These are phyloP conservation scores for Atrina japonica DNA, from an alignment of 2,888 invertebrate genomes.

Conservation along the genomic window DNA sequence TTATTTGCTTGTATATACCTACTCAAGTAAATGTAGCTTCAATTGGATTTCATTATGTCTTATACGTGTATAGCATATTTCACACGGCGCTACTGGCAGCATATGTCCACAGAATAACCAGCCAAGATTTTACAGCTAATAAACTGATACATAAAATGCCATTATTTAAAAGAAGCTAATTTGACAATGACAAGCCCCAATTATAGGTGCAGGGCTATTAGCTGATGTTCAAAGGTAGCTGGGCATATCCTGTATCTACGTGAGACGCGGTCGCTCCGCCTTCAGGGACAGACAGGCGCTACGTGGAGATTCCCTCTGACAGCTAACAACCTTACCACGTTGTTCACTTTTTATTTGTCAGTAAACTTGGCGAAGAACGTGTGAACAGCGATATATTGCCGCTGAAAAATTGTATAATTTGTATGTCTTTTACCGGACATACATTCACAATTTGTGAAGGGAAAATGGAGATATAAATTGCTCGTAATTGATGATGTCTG, in stretches of 20 bases:
- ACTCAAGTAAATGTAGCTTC: slow-evolving; percentile 39
- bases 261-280: slow-evolving; percentile 38
- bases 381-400: slow-evolving; percentile 10
- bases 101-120: slow-evolving; percentile 20
- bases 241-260: slow-evolving; percentile 34
- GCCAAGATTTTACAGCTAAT: slow-evolving; percentile 42
- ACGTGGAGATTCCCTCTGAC: slow-evolving; percentile 20
- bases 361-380: slow-evolving; percentile 37
- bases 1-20: neutral
- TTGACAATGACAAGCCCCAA: slow-evolving; percentile 49
- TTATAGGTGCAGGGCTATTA: slow-evolving; percentile 41
- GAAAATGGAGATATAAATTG: too few relatives aligned
- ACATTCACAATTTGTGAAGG: too few relatives aligned
- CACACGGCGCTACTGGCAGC: slow-evolving; percentile 40
- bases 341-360: slow-evolving; percentile 33
- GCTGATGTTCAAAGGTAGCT: slow-evolving; percentile 43
- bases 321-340: slow-evolving; percentile 18
- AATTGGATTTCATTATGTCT: slow-evolving; percentile 35
- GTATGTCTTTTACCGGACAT: too few relatives aligned
- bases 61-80: slow-evolving; percentile 41
- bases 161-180: slow-evolving; percentile 45
- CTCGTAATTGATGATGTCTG: too few relatives aligned
- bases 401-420: slow-evolving; percentile 21
- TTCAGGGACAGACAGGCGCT: slow-evolving; percentile 43
- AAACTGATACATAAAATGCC: slow-evolving; percentile 46